Conservation (phyloP, 2,888 invertebrate species). For the Sinelater perroti region DNA sequence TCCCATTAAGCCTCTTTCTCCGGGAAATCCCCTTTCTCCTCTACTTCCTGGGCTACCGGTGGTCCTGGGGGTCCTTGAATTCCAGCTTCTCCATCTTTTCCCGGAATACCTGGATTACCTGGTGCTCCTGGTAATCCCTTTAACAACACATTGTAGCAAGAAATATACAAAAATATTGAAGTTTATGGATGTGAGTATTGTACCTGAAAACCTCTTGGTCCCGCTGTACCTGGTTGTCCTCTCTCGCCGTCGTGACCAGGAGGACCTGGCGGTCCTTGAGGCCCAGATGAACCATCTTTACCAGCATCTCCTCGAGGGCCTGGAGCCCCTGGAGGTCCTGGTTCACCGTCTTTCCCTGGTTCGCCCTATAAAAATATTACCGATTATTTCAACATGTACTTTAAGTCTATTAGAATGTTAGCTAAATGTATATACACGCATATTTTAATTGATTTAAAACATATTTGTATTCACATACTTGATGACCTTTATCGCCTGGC, state of each 20-base stretch:
- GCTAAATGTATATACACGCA: too few species aligned
- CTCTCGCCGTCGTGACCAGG: conserved; percentile 77
- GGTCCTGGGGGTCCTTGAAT: conserved; percentile 70
- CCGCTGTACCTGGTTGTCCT: conserved; percentile 79
- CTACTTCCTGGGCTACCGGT: conserved; percentile 66
- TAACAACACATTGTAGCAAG: conserved; percentile 1
- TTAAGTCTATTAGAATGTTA: too few species aligned
- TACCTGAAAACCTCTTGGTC: conserved; percentile 84
- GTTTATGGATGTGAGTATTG: not conserved
- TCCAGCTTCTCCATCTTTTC: conserved; percentile 84
- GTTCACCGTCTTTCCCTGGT: conserved; percentile 81
- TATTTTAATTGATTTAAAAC: conserved; percentile 21
- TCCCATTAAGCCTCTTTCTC: conserved; percentile 77
- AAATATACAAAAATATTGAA: not conserved
- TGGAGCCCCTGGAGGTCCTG: conserved; percentile 75
- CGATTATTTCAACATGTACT: too few species aligned
- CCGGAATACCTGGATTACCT: conserved; percentile 76
- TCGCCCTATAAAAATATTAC: too few species aligned
- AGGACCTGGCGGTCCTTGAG: conserved; percentile 77
- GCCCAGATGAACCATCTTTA: conserved; percentile 79
- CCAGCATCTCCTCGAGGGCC: conserved; percentile 84
- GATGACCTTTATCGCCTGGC: conserved; percentile 80
- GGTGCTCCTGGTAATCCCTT: conserved; percentile 74
- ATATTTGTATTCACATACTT: conserved; percentile 61
- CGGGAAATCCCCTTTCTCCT: conserved; percentile 76